These are phyloP conservation scores for Lasioglossum zephyrum DNA, from an alignment of 2,888 invertebrate genomes.

Conservation along the genomic window DNA sequence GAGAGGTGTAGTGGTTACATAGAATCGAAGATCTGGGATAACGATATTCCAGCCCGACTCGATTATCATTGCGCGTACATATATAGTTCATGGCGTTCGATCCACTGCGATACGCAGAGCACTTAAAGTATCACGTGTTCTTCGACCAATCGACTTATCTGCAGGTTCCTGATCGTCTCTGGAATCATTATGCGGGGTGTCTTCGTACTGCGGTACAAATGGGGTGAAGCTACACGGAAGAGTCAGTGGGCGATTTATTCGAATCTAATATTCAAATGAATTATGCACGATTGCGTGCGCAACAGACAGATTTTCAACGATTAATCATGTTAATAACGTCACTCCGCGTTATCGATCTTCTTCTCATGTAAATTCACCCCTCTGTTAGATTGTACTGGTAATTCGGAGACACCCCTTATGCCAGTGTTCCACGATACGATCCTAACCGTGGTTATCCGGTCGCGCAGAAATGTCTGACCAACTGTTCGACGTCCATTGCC, in stretches of 20 bases:
- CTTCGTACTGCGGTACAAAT: not conserved
- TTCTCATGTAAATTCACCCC: not conserved
- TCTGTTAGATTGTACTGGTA: not conserved
- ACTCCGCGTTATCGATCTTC: not conserved
- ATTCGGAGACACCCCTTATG: not conserved
- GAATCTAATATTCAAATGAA: not conserved
- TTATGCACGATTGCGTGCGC: not conserved
- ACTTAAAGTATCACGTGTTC: constrained; percentile 42
- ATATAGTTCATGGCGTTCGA: constrained; percentile 20
- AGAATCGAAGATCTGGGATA: constrained; percentile 23
- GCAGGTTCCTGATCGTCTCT: not conserved
- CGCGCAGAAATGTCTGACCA: not conserved
- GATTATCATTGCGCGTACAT: constrained; percentile 29
- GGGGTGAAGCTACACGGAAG: not conserved
- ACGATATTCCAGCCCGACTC: constrained; percentile 24
- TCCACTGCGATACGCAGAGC: constrained; percentile 6
- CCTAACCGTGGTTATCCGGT: not conserved
- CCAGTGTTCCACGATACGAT: not conserved
- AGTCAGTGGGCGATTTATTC: not conserved
- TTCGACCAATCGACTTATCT: constrained; percentile 1
- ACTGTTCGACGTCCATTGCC: constrained; percentile 4
- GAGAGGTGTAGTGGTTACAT: not conserved
- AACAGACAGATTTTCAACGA: not conserved
- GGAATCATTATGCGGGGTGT: not conserved
- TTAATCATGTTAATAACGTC: not conserved